phyloP scores from a whole-genome alignment of 2,113 vertebrate species.

The Notiomystis cincta region DNA sequence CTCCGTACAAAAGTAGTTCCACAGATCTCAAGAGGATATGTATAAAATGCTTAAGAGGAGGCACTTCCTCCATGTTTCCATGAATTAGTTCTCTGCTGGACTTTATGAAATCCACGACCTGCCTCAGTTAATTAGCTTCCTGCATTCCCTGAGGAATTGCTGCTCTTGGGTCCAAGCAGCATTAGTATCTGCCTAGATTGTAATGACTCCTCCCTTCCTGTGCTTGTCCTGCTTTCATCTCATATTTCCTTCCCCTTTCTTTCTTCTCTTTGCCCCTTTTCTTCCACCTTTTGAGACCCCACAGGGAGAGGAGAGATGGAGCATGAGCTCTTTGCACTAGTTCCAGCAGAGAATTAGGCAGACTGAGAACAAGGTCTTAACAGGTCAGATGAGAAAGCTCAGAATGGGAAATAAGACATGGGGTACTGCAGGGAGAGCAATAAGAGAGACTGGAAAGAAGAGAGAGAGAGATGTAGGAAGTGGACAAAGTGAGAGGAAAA shows the following conservation, averaged over 20 bases:
- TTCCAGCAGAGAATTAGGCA: neutral
- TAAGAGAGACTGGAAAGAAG: neutral
- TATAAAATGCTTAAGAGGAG: neutral
- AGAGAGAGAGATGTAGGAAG: neutral
- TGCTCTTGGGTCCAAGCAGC: neutral
- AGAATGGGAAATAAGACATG: neutral
- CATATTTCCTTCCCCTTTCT: neutral
- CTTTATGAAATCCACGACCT: neutral
- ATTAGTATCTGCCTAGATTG: neutral
- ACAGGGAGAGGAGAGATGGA: neutral
- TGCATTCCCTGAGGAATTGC: neutral
- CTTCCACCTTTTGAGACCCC: neutral
- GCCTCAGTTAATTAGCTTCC: neutral
- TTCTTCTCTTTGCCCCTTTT: neutral
- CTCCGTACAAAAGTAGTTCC: neutral
- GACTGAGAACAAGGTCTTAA: neutral
- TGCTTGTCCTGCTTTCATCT: neutral
- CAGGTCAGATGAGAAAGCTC: neutral
- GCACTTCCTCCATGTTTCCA: neutral
- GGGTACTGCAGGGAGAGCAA: neutral
- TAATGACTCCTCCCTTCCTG: neutral
- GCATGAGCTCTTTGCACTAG: neutral
- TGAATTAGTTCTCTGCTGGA: neutral
- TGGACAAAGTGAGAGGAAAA: neutral
- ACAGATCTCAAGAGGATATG: neutral